Percentiles rank a stretch among this genome's conserved stretches.
phyloP scores from a whole-genome alignment of 2,888 invertebrate species.

The Nomada ruficornis region DNA sequence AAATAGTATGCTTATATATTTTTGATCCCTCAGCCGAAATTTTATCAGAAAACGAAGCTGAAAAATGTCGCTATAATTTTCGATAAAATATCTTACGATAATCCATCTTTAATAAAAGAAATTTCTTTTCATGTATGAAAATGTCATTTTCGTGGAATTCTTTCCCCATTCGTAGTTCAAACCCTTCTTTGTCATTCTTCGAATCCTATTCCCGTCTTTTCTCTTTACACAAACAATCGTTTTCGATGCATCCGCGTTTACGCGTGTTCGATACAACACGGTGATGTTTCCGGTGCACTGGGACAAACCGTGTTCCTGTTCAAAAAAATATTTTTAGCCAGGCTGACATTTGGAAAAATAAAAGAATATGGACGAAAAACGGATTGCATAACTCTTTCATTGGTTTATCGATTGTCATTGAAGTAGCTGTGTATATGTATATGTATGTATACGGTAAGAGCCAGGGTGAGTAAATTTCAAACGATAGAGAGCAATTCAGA shows the following conservation, averaged over 20 bases:
- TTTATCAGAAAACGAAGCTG: neutral
- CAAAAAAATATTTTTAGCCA: constrained; percentile 38
- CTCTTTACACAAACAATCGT: neutral
- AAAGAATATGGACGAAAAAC: constrained; percentile 3
- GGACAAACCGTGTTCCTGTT: constrained; percentile 5
- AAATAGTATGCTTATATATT: neutral
- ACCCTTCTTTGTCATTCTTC: too few species aligned
- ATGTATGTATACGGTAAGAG: too few species aligned
- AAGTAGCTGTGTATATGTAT: too few species aligned
- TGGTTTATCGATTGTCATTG: constrained; percentile 21
- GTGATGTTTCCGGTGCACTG: neutral
- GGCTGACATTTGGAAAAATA: constrained; percentile 16
- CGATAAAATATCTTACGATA: too few species aligned
- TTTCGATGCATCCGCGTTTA: neutral
- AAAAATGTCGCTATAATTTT: neutral
- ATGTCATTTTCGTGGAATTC: neutral
- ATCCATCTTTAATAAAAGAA: too few species aligned
- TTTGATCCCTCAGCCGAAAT: neutral
- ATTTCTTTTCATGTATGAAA: neutral
- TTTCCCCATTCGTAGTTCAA: too few species aligned
- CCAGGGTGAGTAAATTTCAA: too few species aligned
- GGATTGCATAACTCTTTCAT: neutral
- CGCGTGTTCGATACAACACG: neutral
- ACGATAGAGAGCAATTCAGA: too few species aligned
- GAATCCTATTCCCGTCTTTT: too few species aligned